Percentiles rank a stretch among this genome's conserved stretches.
Evolutionary conservation across 2,888 invertebrate species (phyloP).

Genomic region (Drosophila pseudotakahashii): DNA sequence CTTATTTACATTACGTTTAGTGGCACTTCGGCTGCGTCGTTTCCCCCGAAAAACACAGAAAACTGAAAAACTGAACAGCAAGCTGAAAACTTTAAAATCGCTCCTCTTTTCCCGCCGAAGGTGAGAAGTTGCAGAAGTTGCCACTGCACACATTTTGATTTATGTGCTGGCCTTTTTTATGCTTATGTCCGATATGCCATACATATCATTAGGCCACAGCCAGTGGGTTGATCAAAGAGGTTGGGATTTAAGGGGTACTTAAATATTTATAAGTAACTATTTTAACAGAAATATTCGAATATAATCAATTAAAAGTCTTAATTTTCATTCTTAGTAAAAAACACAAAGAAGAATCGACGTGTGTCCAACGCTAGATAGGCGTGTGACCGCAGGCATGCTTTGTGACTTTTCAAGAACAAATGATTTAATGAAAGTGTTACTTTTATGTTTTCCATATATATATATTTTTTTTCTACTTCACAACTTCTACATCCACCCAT

Average conservation of each 20-base stretch:
- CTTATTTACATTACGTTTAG: constrained; percentile 82
- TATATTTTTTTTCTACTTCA: too few relatives aligned
- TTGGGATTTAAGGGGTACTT: not conserved
- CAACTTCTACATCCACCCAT: constrained; percentile 4
- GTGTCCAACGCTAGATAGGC: too few relatives aligned
- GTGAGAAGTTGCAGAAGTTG: constrained; percentile 14
- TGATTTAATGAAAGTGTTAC: too few relatives aligned
- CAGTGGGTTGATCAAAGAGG: constrained; percentile 31
- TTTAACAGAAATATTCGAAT: too few relatives aligned
- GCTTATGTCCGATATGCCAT: constrained; percentile 61
- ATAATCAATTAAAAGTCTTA: too few relatives aligned
- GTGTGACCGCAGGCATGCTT: too few relatives aligned
- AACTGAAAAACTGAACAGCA: not conserved
- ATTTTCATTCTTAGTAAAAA: too few relatives aligned
- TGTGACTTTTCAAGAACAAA: too few relatives aligned
- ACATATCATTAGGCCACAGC: constrained; percentile 65
- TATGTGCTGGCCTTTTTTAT: constrained; percentile 46
- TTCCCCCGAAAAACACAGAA: constrained; percentile 18
- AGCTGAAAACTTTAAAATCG: not conserved
- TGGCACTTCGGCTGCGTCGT: constrained; percentile 60
- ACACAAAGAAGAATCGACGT: too few relatives aligned
- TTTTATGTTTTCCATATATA: too few relatives aligned
- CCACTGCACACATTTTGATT: constrained; percentile 68
- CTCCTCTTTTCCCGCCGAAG: constrained; percentile 9
- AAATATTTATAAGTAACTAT: too few relatives aligned